Evolutionary conservation across 2,797 vertebrate genomes (phyloP), one percentile per base, ranked within the genome.

Genomic region (Hypotaenidia philippensis): DNA sequence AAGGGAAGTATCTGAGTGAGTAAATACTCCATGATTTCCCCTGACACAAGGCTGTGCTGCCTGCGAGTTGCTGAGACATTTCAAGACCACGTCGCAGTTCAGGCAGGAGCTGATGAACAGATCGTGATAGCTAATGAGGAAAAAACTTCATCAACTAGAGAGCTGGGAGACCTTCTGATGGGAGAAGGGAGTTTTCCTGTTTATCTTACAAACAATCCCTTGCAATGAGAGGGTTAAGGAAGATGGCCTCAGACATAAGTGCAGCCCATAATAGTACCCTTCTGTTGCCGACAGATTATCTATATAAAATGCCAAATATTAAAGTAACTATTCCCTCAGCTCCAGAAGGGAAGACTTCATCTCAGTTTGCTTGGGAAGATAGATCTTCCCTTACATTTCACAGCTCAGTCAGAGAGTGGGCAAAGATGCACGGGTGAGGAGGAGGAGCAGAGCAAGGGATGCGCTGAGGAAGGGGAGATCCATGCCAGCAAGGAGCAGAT

Each of bases 21-120:
- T 78, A 91, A 95, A 96, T 40, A 61, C 17, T 65, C 57, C 2
- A 8, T 76, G 86, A 93, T 95, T 91, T 96, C 90, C 84, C 87
- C 65, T 65, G 93, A 5, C 18, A 47, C 22, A 52, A 55, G 63
- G 49, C 15, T 32, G 53, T 0, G 4, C 41, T 80, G 74, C 36
- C 47, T 56, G 40, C 2, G 1, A 69, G 36, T 27, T 5, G 1
- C 60, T 66, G 38, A 69, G 79, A 80, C 36, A 16, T 63, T 65
- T 79, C 69, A 77, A 83, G 91, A 90, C 81, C 77, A 75, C 77
- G 86, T 63, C 65, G 56, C 36, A 57, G 44, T 55, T 86, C 65
- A 83, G 65, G 65, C 80, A 69, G 78, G 78, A 89, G 47, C 50
- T 82, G 80, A 88, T 59, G 72, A 94, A 59, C 72, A 69, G 26